These are phyloP conservation scores for Phyto melanocephala DNA, from an alignment of 2,888 invertebrate genomes.

Conservation along the genomic window DNA sequence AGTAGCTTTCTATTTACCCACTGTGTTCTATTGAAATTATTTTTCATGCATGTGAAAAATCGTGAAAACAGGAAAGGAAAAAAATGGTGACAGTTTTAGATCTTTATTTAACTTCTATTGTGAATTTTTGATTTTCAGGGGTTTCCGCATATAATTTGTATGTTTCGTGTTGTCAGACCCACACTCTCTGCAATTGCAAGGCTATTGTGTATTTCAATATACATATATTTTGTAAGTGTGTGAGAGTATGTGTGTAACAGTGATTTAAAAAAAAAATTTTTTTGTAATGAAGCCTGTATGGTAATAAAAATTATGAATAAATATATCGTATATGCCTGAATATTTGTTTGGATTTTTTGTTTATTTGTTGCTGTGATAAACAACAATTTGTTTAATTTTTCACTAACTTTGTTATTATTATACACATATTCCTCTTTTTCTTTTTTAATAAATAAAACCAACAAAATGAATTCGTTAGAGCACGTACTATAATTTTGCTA, in stretches of 20 bases:
- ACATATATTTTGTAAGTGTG: not conserved
- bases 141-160: conserved; percentile 40
- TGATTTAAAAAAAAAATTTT: not conserved
- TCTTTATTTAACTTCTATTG: conserved; percentile 32
- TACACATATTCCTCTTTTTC: too few species aligned
- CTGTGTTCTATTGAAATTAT: not conserved
- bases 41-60: not conserved
- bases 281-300: not conserved
- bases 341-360: not conserved
- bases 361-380: not conserved
- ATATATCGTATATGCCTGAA: not conserved
- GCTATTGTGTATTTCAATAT: too few species aligned
- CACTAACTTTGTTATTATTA: not conserved
- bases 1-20: not conserved
- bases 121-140: conserved; percentile 19
- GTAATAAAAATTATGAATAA: not conserved
- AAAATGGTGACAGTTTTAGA: not conserved
- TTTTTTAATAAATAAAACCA: not conserved
- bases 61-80: not conserved
- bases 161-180: not conserved
- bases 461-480: not conserved
- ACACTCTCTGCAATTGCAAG: not conserved
- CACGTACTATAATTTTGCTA: conserved; percentile 11
- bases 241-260: not conserved
- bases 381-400: conserved; percentile 10